Percentiles rank a stretch among this genome's conserved stretches.
Conservation (phyloP, 35 echinoderm and acorn worm species). For the Diadema setosum region DNA sequence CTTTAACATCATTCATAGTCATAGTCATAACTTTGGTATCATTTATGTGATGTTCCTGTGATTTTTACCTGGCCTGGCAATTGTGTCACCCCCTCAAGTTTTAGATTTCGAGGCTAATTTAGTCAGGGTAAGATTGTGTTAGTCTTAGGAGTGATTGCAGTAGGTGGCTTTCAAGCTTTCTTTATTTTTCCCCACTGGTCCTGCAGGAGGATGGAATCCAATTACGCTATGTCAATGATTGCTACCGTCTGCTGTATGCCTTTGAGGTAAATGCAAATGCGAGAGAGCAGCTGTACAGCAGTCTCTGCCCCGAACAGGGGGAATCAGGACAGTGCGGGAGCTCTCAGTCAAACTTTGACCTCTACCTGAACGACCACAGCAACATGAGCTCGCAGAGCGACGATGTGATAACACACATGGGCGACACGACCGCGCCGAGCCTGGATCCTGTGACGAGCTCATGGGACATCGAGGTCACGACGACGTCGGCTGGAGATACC, state of each 20-base stretch:
- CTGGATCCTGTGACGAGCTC: constrained; percentile 10
- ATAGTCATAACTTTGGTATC: too few species aligned
- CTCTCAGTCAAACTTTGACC: background rate
- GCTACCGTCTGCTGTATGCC: constrained; percentile 88
- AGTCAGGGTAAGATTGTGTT: too few species aligned
- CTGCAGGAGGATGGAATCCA: constrained; percentile 89
- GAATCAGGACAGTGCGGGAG: background rate
- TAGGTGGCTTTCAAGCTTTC: background rate
- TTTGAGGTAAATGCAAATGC: constrained; percentile 58
- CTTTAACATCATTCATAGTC: too few species aligned
- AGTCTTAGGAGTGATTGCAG: too few species aligned
- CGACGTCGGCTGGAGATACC: background rate
- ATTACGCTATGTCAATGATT: constrained; percentile 78
- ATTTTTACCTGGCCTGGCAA: too few species aligned
- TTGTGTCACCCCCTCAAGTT: too few species aligned
- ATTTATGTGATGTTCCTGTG: too few species aligned
- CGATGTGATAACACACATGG: constrained; percentile 13
- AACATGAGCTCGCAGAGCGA: constrained; percentile 16
- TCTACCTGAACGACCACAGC: background rate
- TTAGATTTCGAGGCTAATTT: too few species aligned
- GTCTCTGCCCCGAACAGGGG: background rate
- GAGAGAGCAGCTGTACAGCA: background rate
- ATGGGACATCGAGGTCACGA: constrained; percentile 27
- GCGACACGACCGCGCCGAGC: background rate
- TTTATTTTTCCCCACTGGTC: background rate